Base-by-base conservation (phyloP, 1,140 invertebrate species). In the Brachionus rubens region DNA sequence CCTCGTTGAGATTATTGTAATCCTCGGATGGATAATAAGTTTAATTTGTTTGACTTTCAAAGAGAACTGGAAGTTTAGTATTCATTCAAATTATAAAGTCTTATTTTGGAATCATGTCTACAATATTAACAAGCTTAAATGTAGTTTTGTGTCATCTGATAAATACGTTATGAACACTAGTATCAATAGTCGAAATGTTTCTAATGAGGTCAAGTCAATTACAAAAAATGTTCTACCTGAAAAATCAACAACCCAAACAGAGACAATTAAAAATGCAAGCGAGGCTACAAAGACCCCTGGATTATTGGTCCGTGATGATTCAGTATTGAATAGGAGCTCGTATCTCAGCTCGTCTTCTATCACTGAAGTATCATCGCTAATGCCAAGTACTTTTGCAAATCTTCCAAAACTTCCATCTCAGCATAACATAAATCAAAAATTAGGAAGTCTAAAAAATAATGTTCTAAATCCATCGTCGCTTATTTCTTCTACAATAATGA, bases 321-420 rank as follows among this genome's bases (percentile, higher is more conserved):
- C 59, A 12, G 41, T 43, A 21, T 24, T 43, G 10, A 65, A 65
- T 28, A 41, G 59, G 43, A 65, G 59, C 26, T 65, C 59, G 41
- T 65, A 65, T 65, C 9, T 65, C 2, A 65, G 59, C 19, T 65
- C 59, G 7, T 65, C 59, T 12, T 65, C 59, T 24, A 65, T 65
- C 3, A 65, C 59, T 26, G 59, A 65, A 43, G 59, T 65, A 7
- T 65, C 59, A 2, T 43, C 36, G 12, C 43, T 65, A 28, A 65
- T 65, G 59, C 59, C 59, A n/a, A 65, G 59, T 21, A 59, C 54
- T 16, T 59, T 59, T 59, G 28, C 54, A 16, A 59, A 59, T 36
- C n/a, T n/a, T n/a, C n/a, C n/a, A n/a, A n/a, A n/a, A 28, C 33
- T 36, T 36, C 30, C 16, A 36, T 30, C 2, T 54, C 52, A 6